Evolutionary conservation across 1,140 invertebrate species (phyloP).

Genomic region (Ceratina australensis): DNA sequence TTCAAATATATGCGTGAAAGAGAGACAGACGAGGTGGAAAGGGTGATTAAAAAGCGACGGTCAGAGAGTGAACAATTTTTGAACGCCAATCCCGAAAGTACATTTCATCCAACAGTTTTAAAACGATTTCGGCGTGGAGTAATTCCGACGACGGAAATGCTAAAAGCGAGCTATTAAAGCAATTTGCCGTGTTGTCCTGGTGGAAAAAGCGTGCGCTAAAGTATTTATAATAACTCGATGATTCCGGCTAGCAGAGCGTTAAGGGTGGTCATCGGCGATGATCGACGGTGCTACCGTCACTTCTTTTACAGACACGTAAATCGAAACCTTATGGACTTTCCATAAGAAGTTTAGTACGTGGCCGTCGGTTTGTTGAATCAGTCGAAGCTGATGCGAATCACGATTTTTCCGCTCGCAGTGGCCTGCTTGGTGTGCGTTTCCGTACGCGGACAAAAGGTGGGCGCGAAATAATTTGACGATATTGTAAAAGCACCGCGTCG

Average conservation of each 20-base stretch:
- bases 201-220: constrained; percentile 39
- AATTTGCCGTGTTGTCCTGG: constrained; percentile 19
- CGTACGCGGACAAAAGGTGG: constrained; percentile 3
- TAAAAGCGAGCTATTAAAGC: constrained; percentile 41
- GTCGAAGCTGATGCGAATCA: constrained; percentile 45
- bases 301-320: constrained; percentile 11
- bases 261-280: constrained; percentile 25
- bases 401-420: constrained; percentile 24
- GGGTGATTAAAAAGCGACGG: neutral
- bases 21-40: too few species aligned
- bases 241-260: neutral
- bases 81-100: neutral
- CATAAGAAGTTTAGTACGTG: too few species aligned
- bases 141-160: constrained; percentile 1
- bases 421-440: constrained; percentile 23
- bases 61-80: neutral
- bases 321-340: too few species aligned
- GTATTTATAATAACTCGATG: constrained; percentile 49
- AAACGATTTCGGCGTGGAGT: constrained; percentile 15
- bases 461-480: constrained; percentile 20
- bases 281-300: constrained; percentile 39
- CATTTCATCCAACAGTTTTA: neutral
- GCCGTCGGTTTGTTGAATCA: constrained; percentile 16
- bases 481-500: constrained; percentile 4
- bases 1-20: too few species aligned